Percentiles rank a stretch among this genome's conserved stretches.
Evolutionary conservation across 2,797 vertebrate genomes (phyloP).

Genomic region (Lemur catta): DNA sequence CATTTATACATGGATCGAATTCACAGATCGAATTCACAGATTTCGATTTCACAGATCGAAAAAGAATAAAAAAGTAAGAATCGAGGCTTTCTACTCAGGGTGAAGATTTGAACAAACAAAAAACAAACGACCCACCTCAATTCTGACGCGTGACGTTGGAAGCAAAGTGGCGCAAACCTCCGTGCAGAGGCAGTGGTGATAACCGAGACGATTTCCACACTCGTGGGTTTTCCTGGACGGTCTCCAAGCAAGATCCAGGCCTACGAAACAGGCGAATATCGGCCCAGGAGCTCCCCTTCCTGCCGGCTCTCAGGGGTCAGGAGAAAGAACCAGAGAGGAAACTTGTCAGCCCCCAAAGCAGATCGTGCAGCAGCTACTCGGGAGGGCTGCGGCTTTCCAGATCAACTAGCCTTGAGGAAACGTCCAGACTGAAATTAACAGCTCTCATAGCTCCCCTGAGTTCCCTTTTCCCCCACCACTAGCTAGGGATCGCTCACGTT

Average conservation of each 20-base stretch:
- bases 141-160: background rate
- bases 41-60: background rate
- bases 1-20: background rate
- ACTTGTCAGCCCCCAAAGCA: background rate
- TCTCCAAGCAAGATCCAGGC: background rate
- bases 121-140: slow-evolving; percentile 34
- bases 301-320: background rate
- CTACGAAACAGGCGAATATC: background rate
- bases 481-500: background rate
- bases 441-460: background rate
- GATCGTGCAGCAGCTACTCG: background rate
- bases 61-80: background rate
- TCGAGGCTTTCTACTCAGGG: background rate
- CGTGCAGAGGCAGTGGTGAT: background rate
- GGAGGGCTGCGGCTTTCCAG: background rate
- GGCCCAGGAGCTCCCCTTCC: background rate
- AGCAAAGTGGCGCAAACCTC: background rate
- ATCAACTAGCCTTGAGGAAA: background rate
- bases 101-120: background rate
- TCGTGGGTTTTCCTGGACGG: background rate
- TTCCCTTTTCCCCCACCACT: background rate
- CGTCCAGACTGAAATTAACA: background rate
- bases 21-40: too few relatives aligned
- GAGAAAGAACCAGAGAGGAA: background rate
- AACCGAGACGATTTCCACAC: background rate